phyloP scores from a whole-genome alignment of 2,888 invertebrate genomes.

The Acleris literana region DNA sequence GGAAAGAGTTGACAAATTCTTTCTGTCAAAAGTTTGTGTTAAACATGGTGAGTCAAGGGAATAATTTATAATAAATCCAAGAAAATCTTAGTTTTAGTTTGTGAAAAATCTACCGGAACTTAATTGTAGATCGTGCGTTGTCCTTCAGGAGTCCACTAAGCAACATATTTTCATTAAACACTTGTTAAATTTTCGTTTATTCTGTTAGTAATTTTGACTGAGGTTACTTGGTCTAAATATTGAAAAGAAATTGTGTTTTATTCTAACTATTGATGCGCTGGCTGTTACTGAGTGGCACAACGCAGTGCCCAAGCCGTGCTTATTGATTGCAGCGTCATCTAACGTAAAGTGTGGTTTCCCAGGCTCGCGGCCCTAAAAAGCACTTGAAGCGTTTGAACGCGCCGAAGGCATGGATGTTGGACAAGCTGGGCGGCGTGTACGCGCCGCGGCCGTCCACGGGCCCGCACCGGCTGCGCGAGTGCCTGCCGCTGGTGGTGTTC shows the following conservation, averaged over 20 bases:
- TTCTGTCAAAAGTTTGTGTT: slow-evolving; percentile 66
- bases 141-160: neutral
- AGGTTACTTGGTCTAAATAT: slow-evolving; percentile 2
- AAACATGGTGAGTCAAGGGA: slow-evolving; percentile 75
- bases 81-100: slow-evolving; percentile 52
- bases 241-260: slow-evolving; percentile 2
- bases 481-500: slow-evolving; percentile 97
- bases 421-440: slow-evolving; percentile 98
- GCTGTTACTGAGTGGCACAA: neutral
- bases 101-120: neutral
- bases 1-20: slow-evolving; percentile 54
- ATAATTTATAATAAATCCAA: slow-evolving; percentile 54
- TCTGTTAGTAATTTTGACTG: slow-evolving; percentile 6
- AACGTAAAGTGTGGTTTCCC: slow-evolving; percentile 49
- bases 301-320: neutral
- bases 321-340: slow-evolving; percentile 3
- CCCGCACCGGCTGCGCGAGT: slow-evolving; percentile 98
- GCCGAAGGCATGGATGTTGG: slow-evolving; percentile 99
- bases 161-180: slow-evolving; percentile 14
- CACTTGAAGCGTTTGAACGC: slow-evolving; percentile 99
- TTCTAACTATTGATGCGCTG: neutral
- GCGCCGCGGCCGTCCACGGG: slow-evolving; percentile 99
- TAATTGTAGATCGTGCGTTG: neutral
- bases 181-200: neutral
- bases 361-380: slow-evolving; percentile 99